Conservation (phyloP, 2,888 invertebrate genomes). For the Heterodera filipjevi region DNA sequence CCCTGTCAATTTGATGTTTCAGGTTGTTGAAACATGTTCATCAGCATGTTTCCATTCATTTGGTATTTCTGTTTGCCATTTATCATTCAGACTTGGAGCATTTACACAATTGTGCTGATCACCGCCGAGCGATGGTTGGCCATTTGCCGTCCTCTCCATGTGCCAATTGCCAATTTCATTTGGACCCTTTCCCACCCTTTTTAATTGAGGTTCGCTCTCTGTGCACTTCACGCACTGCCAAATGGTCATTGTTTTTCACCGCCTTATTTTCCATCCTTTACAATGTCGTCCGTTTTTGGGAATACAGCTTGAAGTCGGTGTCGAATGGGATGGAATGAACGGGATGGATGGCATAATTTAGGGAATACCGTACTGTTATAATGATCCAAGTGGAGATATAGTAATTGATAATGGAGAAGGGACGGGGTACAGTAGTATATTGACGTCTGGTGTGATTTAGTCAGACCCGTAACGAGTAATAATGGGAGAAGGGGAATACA, state of each 20-base stretch:
- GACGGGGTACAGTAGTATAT: too few relatives aligned
- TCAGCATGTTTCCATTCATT: conserved; percentile 43
- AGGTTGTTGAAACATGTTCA: conserved; percentile 43
- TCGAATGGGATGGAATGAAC: neutral
- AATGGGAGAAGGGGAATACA: too few relatives aligned
- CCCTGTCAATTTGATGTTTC: conserved; percentile 61
- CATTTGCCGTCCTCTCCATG: conserved; percentile 60
- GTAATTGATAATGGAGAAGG: too few relatives aligned
- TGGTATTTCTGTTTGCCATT: neutral
- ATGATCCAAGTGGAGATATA: too few relatives aligned
- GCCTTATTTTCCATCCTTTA: conserved; percentile 53
- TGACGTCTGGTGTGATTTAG: too few relatives aligned
- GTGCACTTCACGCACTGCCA: conserved; percentile 59
- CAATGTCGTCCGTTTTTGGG: conserved; percentile 61
- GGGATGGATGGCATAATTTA: too few relatives aligned
- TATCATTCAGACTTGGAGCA: conserved; percentile 42
- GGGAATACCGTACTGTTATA: neutral
- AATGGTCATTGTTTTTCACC: conserved; percentile 52
- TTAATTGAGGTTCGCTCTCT: conserved; percentile 52
- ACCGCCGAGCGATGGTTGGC: conserved; percentile 63
- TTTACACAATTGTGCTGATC: conserved; percentile 61
- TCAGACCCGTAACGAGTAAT: too few relatives aligned
- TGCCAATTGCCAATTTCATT: conserved; percentile 16
- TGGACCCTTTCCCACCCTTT: neutral
- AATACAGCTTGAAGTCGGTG: conserved; percentile 54